phyloP scores from a whole-genome alignment of 2,888 invertebrate genomes.

The Ischnus inquisitorius region DNA sequence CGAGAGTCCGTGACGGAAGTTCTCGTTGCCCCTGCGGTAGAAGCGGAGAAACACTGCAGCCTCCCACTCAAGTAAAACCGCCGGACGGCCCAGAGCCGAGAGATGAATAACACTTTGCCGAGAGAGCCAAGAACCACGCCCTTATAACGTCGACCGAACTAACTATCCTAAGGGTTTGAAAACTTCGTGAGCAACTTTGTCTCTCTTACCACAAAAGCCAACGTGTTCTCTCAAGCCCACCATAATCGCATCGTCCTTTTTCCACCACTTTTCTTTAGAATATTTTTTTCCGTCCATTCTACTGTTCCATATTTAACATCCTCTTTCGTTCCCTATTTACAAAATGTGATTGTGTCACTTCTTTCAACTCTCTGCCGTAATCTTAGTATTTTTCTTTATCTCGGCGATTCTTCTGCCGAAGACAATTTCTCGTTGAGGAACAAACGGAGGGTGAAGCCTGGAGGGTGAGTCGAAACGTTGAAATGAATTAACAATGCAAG shows the following conservation, averaged over 20 bases:
- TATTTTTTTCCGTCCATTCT: conserved; percentile 48
- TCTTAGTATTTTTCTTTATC: conserved; percentile 13
- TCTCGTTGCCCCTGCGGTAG: conserved; percentile 36
- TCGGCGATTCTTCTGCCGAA: conserved; percentile 13
- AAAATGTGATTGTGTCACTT: conserved; percentile 47
- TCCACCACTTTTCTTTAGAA: conserved; percentile 17
- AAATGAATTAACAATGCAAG: conserved; percentile 54
- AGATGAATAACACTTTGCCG: conserved; percentile 66
- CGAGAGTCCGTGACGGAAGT: conserved; percentile 44
- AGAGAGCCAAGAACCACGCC: conserved; percentile 66
- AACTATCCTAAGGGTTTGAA: conserved; percentile 61
- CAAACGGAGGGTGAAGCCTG: neutral
- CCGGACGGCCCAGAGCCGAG: conserved; percentile 30
- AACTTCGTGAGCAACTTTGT: conserved; percentile 50
- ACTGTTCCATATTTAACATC: conserved; percentile 15
- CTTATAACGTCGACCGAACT: conserved; percentile 55
- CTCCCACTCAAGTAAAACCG: conserved; percentile 27
- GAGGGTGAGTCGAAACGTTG: conserved; percentile 22
- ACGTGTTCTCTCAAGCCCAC: conserved; percentile 29
- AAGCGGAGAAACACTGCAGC: conserved; percentile 60
- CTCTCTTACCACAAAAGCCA: conserved; percentile 49
- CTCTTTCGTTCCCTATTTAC: conserved; percentile 37
- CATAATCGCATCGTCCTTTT: conserved; percentile 46
- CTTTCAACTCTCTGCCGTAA: neutral
- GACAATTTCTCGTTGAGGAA: conserved; percentile 34